A percentile compares a stretch with the other conserved stretches of the same genome.
Evolutionary conservation across 2,113 vertebrate species (phyloP).

Genomic region (Macrotis lagotis): DNA sequence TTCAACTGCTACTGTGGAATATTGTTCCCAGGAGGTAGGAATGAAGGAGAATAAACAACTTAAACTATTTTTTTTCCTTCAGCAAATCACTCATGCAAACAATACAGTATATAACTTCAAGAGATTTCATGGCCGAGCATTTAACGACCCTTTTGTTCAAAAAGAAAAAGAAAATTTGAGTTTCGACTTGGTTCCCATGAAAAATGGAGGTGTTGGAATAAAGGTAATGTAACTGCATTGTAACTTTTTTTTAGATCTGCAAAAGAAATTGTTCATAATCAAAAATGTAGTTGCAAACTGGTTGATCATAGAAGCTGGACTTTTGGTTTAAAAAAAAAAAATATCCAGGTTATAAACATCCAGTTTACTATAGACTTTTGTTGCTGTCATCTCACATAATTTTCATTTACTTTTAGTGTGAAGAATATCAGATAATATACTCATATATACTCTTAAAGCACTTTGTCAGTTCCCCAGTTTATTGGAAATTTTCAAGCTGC

Average conservation of each 20-base stretch:
- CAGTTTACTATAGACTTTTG: background rate
- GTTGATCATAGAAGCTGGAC: background rate
- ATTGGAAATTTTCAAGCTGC: background rate
- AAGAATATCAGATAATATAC: background rate
- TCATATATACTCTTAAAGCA: background rate
- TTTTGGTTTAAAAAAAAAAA: background rate
- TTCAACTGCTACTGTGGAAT: background rate
- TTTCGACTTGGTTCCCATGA: constrained; percentile 87
- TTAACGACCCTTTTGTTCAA: constrained; percentile 86
- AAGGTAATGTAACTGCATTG: constrained; percentile 81
- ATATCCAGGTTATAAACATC: background rate
- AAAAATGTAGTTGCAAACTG: background rate
- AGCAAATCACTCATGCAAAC: constrained; percentile 89
- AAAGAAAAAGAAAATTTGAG: constrained; percentile 84
- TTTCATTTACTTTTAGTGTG: background rate
- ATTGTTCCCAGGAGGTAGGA: background rate
- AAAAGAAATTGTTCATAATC: background rate
- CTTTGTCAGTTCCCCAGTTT: background rate
- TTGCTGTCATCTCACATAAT: background rate
- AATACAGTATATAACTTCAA: constrained; percentile 89
- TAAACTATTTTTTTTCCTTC: constrained; percentile 62
- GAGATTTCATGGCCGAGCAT: constrained; percentile 86
- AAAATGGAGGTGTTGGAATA: constrained; percentile 87
- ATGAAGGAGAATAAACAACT: constrained; percentile 19
- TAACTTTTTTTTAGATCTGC: background rate